Conservation (phyloP, 2,113 vertebrate species). For the Neotragus pygmaeus region DNA sequence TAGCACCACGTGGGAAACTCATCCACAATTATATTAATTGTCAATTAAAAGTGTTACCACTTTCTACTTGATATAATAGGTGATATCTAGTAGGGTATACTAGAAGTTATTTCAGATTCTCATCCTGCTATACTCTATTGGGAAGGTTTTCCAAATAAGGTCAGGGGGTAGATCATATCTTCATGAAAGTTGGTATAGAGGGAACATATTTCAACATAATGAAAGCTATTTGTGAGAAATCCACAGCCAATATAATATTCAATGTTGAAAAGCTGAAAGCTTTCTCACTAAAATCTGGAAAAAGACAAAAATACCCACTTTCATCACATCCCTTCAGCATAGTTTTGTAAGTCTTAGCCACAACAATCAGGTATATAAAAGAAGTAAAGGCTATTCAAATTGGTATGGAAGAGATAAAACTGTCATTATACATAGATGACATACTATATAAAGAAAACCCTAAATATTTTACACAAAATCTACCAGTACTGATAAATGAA, state of each 20-base stretch:
- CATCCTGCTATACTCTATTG: background rate
- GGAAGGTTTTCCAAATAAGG: background rate
- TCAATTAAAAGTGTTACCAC: conserved; percentile 77
- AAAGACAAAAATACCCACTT: background rate
- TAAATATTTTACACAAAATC: background rate
- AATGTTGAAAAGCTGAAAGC: background rate
- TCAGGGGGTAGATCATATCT: background rate
- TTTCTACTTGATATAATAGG: conserved; percentile 78
- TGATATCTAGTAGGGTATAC: conserved; percentile 76
- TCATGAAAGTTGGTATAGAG: background rate
- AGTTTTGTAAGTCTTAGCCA: background rate
- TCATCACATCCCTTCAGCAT: background rate
- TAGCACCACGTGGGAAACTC: background rate
- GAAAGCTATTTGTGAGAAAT: background rate
- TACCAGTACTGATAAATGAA: background rate
- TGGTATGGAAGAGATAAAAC: background rate
- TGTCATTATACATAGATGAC: background rate
- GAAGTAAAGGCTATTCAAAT: background rate
- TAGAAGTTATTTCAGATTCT: conserved; percentile 45
- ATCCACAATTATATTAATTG: conserved; percentile 81
- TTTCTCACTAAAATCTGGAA: background rate
- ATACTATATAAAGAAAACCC: background rate
- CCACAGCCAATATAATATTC: background rate
- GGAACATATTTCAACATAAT: background rate
- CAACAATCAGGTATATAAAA: background rate